Base-by-base conservation (phyloP, 1,140 invertebrate species). In the Nephila pilipes region DNA sequence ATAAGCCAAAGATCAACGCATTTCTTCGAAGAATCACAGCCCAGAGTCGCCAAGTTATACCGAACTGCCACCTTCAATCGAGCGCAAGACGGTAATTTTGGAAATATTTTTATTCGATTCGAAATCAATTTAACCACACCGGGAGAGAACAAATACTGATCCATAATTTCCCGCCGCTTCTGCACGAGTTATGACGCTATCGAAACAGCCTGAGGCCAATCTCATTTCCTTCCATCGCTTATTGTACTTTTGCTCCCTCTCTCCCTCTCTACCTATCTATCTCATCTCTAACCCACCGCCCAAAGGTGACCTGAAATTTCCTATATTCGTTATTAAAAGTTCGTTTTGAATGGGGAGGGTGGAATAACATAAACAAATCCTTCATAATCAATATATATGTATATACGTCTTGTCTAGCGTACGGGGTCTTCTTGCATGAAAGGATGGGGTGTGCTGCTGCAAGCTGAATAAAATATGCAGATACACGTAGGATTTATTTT, bases 401-500 rank as follows among this genome's bases (percentile, higher is more conserved):
- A 75, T 29, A 32, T 36, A 32, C 16, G 25, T 32, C 25, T 32
- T 75, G 29, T 16, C 29, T 75, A 1, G 2, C n/a, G 18, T 75
- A 75, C 65, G 29, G 25, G 65, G 65, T 18, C 65, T 32, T 75
- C 65, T 25, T 32, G 4, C 65, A 29, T 32, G 25, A 75, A 75
- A 75, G 25, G 10, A 75, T 75, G 29, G 63, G 12, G 14, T 18
- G 29, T 2, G 16, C 0, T 58, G 57, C 38, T 46, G 57, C 2
- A 58, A 58, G 65, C 29, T 75, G 65, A 32, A 75, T 75, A 75
- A 75, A 75, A 75, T 75, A 75, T 32, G 65, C 65, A 36, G 65
- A 75, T 36, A 29, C 65, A 75, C 65, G 65, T 75, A 75, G 65
- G 65, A 75, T 75, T 75, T 75, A 75, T 75, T 75, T 75, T 75